Percentiles rank a stretch among this genome's conserved stretches.
Evolutionary conservation across 2,888 invertebrate species (phyloP).

Genomic region (Chesias legatella): DNA sequence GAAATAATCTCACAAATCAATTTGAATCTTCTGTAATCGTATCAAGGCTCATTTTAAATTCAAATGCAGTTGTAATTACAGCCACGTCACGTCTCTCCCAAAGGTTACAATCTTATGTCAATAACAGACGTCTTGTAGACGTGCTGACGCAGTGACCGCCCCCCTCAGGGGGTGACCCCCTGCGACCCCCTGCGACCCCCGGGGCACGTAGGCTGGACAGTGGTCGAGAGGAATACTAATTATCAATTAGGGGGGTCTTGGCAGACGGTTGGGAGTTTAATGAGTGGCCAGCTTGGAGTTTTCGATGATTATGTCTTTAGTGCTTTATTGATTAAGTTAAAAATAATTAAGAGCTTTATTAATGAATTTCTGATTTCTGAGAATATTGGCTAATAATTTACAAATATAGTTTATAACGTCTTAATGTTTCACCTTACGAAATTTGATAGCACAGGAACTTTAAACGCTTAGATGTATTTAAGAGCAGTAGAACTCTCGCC

Average conservation of each 20-base stretch:
- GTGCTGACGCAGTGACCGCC: slow-evolving; percentile 38
- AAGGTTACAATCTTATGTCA: slow-evolving; percentile 54
- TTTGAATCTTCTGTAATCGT: slow-evolving; percentile 3
- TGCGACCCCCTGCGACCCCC: slow-evolving; percentile 21
- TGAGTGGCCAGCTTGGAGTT: slow-evolving; percentile 24
- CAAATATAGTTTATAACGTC: too few species aligned
- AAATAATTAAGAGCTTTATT: slow-evolving; percentile 7
- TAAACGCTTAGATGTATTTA: too few species aligned
- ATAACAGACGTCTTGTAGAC: slow-evolving; percentile 57
- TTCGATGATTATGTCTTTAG: slow-evolving; percentile 14
- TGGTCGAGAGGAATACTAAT: slow-evolving; percentile 65
- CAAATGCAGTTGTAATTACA: slow-evolving; percentile 25
- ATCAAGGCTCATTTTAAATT: slow-evolving; percentile 16
- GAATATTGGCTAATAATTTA: too few species aligned
- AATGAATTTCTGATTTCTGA: too few species aligned
- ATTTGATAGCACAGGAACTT: too few species aligned
- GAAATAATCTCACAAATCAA: too few species aligned
- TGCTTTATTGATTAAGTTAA: slow-evolving; percentile 2
- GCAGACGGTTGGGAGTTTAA: slow-evolving; percentile 30
- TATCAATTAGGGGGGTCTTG: slow-evolving; percentile 61
- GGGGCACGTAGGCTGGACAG: slow-evolving; percentile 65
- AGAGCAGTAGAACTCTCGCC: too few species aligned
- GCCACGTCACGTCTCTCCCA: slow-evolving; percentile 52
- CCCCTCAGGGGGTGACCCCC: slow-evolving; percentile 23
- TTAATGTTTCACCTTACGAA: too few species aligned